These are phyloP conservation scores for Drosophila seclusa DNA, from an alignment of 2,888 invertebrate genomes.

Conservation along the genomic window DNA sequence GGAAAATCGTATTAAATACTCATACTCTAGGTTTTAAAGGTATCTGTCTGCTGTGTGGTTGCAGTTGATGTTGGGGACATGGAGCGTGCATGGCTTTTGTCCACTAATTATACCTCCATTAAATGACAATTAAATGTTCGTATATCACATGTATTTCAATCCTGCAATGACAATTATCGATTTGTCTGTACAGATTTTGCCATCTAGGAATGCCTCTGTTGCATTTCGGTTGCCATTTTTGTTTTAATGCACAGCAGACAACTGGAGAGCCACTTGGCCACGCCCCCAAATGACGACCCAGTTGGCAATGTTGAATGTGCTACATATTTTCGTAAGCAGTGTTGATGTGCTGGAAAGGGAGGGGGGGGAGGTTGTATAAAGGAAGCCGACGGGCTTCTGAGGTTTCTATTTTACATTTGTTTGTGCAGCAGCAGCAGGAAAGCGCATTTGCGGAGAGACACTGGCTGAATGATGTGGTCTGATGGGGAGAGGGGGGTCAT, in stretches of 20 bases:
- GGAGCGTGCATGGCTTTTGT: conserved; percentile 37
- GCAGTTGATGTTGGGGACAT: conserved; percentile 17
- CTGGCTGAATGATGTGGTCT: background rate
- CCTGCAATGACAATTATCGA: conserved; percentile 8
- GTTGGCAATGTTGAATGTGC: conserved; percentile 46
- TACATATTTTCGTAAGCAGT: conserved; percentile 36
- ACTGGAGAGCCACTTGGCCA: conserved; percentile 15
- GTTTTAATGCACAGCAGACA: conserved; percentile 6
- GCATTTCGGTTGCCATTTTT: conserved; percentile 33
- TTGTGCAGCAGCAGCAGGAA: conserved; percentile 13
- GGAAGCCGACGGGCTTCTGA: background rate
- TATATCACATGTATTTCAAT: conserved; percentile 25
- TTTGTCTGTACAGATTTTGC: conserved; percentile 4
- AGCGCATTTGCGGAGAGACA: conserved; percentile 2
- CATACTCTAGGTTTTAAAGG: background rate
- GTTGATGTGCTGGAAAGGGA: background rate
- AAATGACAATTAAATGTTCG: conserved; percentile 61
- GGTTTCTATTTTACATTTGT: conserved; percentile 20
- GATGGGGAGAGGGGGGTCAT: background rate
- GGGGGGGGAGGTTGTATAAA: background rate
- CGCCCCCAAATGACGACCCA: conserved; percentile 36
- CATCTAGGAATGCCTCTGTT: conserved; percentile 13
- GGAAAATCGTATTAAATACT: background rate
- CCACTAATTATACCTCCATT: conserved; percentile 69
- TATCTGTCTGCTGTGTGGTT: background rate